Evolutionary conservation across 2,113 vertebrate species (phyloP).

Genomic region (Dolichallabes microphthalmus): DNA sequence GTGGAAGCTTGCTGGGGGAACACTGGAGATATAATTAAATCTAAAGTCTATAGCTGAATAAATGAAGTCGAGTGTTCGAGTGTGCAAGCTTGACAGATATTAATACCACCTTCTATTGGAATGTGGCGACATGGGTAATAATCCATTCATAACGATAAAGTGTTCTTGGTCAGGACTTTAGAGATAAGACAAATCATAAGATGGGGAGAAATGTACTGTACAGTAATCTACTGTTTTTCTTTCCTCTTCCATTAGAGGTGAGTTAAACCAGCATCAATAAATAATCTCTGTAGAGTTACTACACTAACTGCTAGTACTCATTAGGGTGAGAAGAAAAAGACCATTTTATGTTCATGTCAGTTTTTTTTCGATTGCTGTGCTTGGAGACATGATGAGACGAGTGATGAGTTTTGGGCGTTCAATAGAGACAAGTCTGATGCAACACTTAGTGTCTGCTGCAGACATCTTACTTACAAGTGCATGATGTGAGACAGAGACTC

Average conservation of each 20-base stretch:
- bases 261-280: not conserved
- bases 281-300: slow-evolving; percentile 18
- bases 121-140: slow-evolving; percentile 63
- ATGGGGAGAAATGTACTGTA: not conserved
- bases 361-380: not conserved
- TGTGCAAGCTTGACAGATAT: slow-evolving; percentile 68
- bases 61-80: slow-evolving; percentile 73
- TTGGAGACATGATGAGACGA: not conserved
- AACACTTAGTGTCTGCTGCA: slow-evolving; percentile 23
- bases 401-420: slow-evolving; percentile 2
- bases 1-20: slow-evolving; percentile 73
- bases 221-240: not conserved
- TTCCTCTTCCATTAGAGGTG: slow-evolving; percentile 2
- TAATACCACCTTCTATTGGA: slow-evolving; percentile 61
- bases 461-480: slow-evolving; percentile 37
- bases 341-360: not conserved
- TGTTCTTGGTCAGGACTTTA: slow-evolving; percentile 31
- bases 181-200: not conserved
- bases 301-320: slow-evolving; percentile 23
- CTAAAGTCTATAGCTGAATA: slow-evolving; percentile 69
- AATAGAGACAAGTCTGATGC: slow-evolving; percentile 28
- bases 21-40: slow-evolving; percentile 80
- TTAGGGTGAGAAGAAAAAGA: not conserved
- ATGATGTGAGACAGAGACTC: slow-evolving; percentile 24
- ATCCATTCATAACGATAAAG: slow-evolving; percentile 50